phyloP scores from a whole-genome alignment of 2,113 vertebrate species.

The Apteryx mantelli region DNA sequence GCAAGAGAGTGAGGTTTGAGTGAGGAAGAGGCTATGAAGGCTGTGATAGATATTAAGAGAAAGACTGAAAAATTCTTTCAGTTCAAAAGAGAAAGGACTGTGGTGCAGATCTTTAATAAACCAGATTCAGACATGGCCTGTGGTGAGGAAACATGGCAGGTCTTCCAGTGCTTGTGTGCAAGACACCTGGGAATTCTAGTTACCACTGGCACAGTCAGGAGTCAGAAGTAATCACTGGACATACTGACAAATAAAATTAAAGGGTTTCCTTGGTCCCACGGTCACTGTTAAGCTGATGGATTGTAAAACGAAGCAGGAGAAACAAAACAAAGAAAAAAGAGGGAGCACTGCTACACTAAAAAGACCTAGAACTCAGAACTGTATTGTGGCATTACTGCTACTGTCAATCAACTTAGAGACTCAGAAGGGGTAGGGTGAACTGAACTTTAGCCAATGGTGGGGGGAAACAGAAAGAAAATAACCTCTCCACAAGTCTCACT shows the following conservation, averaged over 20 bases:
- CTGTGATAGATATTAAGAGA: neutral
- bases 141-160: neutral
- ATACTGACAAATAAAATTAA: neutral
- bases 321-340: neutral
- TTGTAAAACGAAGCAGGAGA: neutral
- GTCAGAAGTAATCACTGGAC: neutral
- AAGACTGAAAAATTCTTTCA: neutral
- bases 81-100: neutral
- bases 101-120: neutral
- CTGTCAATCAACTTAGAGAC: neutral
- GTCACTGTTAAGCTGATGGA: neutral
- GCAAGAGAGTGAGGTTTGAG: neutral
- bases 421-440: neutral
- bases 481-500: neutral
- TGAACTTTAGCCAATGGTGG: neutral
- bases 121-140: neutral
- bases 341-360: neutral
- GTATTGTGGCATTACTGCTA: neutral
- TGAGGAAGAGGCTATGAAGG: neutral
- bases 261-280: neutral
- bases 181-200: neutral
- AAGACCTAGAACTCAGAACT: neutral
- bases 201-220: neutral
- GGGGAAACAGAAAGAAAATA: neutral
- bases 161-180: rapidly evolving